These are phyloP conservation scores for Hapalemur alaotrensis DNA, from an alignment of 2,797 vertebrate genomes.

Conservation along the genomic window DNA sequence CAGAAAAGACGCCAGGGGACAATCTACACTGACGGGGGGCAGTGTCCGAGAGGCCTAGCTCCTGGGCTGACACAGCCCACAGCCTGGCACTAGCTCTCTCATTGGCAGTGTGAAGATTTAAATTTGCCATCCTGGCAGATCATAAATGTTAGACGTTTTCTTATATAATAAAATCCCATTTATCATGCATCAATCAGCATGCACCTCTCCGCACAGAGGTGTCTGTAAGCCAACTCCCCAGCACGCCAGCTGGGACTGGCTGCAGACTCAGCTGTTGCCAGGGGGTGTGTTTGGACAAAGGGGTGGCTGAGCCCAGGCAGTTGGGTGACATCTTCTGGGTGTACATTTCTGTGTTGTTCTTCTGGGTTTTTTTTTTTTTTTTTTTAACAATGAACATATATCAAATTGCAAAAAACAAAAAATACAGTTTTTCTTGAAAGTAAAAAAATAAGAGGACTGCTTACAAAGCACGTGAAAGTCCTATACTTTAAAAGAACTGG, in stretches of 20 bases:
- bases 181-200: too few species aligned
- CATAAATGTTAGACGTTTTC: not conserved
- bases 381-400: not conserved
- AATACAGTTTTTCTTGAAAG: not conserved
- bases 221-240: not conserved
- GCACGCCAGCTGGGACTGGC: not conserved
- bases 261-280: not conserved
- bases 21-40: accelerated
- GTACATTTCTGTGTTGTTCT: not conserved
- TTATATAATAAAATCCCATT: not conserved
- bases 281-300: not conserved
- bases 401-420: not conserved
- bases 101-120: not conserved
- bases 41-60: not conserved
- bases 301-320: not conserved
- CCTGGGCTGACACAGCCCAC: not conserved
- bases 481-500: not conserved
- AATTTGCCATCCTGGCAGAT: not conserved
- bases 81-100: not conserved
- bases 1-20: too few species aligned
- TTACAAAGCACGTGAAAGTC: not conserved
- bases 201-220: not conserved
- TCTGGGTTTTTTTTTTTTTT: not conserved
- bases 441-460: not conserved
- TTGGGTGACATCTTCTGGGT: not conserved